Conservation (phyloP, 1,140 invertebrate species). For the Cherax destructor region DNA sequence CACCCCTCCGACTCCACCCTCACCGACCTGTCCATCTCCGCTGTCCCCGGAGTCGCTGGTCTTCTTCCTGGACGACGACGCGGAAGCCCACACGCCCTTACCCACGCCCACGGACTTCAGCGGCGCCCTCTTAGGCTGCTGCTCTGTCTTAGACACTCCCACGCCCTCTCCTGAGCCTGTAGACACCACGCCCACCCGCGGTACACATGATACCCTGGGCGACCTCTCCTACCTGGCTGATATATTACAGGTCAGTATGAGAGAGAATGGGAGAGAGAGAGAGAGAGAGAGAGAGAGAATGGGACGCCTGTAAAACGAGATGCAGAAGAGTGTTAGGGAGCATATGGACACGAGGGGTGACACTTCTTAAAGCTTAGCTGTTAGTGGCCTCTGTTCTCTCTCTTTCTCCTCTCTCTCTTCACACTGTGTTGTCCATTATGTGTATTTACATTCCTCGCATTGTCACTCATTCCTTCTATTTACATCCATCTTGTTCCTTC, state of each 20-base stretch:
- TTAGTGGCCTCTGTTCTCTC: no score
- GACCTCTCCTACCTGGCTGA: constrained; percentile 59
- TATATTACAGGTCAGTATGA: constrained; percentile 30
- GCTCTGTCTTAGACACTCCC: constrained; percentile 52
- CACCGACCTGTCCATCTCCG: constrained; percentile 38
- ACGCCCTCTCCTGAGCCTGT: constrained; percentile 55
- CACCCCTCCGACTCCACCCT: constrained; percentile 45
- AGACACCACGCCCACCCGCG: neutral
- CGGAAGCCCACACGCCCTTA: constrained; percentile 10
- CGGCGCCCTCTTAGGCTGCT: constrained; percentile 12
- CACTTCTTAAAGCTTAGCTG: no score
- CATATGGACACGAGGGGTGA: no score
- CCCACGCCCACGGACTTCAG: neutral
- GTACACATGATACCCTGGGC: constrained; percentile 8
- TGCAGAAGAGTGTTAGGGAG: no score
- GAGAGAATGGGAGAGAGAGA: neutral
- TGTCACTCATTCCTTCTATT: neutral
- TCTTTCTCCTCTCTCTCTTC: no score
- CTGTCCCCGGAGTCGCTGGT: neutral
- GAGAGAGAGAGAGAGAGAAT: no score
- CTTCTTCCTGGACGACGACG: constrained; percentile 42
- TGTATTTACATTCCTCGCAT: neutral
- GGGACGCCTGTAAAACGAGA: no score
- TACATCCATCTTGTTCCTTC: no score
- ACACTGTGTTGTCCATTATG: no score